A percentile compares a stretch with the other conserved stretches of the same genome.
Conservation (phyloP, 1,140 invertebrate species). For the Melitaea cinxia region DNA sequence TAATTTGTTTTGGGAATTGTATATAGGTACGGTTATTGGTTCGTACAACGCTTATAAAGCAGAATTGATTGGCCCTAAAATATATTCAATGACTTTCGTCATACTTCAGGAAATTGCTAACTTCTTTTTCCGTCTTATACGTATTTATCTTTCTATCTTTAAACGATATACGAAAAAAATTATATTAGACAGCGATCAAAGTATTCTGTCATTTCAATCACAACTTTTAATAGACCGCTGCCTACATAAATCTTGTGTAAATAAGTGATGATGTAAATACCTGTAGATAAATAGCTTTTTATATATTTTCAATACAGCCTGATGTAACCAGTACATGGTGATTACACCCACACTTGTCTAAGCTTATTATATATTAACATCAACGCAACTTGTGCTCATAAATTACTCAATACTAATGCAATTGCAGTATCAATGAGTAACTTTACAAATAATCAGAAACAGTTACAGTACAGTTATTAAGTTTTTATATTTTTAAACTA, state of each 20-base stretch:
- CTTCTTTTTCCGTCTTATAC: too few relatives aligned
- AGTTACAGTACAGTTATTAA: too few relatives aligned
- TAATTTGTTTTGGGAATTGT: constrained; percentile 9
- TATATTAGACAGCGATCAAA: too few relatives aligned
- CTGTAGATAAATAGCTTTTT: constrained; percentile 1
- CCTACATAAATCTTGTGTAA: background rate
- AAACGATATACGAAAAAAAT: too few relatives aligned
- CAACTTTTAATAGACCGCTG: too few relatives aligned
- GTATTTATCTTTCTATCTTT: too few relatives aligned
- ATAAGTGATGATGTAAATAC: background rate
- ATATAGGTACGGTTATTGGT: constrained; percentile 4
- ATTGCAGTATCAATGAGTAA: too few relatives aligned
- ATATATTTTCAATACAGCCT: background rate
- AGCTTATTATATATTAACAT: constrained; percentile 15
- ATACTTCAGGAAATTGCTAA: too few relatives aligned
- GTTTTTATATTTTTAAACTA: too few relatives aligned
- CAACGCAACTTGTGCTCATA: constrained; percentile 1
- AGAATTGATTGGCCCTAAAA: background rate
- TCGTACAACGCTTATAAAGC: background rate
- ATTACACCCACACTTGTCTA: constrained; percentile 17
- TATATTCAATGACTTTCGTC: too few relatives aligned
- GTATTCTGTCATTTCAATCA: too few relatives aligned
- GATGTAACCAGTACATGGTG: constrained; percentile 2
- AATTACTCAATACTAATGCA: constrained; percentile 6
- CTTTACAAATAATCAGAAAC: too few relatives aligned